Percentiles rank a stretch among this genome's conserved stretches.
Evolutionary conservation across 2,888 invertebrate genomes (phyloP).

Genomic region (Dyspetes luteomarginatus): DNA sequence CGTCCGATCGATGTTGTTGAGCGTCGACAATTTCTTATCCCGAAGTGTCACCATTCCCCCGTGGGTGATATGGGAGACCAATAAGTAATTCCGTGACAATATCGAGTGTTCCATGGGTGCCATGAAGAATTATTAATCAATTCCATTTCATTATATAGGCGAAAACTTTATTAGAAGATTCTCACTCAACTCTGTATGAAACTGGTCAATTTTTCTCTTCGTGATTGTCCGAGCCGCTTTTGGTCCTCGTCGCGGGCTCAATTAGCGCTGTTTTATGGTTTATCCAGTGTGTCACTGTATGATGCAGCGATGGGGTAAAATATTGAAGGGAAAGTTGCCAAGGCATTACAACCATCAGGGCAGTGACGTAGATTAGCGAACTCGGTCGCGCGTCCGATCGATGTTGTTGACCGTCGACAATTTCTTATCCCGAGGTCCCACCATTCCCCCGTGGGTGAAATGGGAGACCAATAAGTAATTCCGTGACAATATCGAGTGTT

Average conservation of each 20-base stretch:
- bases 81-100: conserved; percentile 37
- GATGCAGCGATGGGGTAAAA: conserved; percentile 9
- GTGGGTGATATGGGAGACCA: neutral
- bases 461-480: conserved; percentile 22
- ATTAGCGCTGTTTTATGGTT: neutral
- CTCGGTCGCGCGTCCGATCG: conserved; percentile 68
- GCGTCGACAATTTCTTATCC: conserved; percentile 72
- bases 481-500: conserved; percentile 33
- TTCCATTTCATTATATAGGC: conserved; percentile 17
- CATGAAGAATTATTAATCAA: conserved; percentile 27
- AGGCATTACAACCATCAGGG: conserved; percentile 13
- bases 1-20: conserved; percentile 71
- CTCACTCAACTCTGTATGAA: no score
- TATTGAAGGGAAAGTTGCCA: neutral
- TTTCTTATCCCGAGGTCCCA: conserved; percentile 70
- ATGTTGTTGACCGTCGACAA: conserved; percentile 70
- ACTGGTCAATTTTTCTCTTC: conserved; percentile 1
- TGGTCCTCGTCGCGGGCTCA: no score
- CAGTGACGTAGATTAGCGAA: conserved; percentile 14
- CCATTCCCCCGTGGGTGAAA: neutral
- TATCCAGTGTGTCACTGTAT: neutral
- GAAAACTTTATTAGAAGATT: no score
- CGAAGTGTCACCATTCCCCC: conserved; percentile 53
- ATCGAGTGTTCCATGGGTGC: conserved; percentile 25
- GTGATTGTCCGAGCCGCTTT: neutral